Percentiles rank a stretch among this genome's conserved stretches.
phyloP scores from a whole-genome alignment of 2,113 vertebrate genomes.

The Microtus richardsoni region DNA sequence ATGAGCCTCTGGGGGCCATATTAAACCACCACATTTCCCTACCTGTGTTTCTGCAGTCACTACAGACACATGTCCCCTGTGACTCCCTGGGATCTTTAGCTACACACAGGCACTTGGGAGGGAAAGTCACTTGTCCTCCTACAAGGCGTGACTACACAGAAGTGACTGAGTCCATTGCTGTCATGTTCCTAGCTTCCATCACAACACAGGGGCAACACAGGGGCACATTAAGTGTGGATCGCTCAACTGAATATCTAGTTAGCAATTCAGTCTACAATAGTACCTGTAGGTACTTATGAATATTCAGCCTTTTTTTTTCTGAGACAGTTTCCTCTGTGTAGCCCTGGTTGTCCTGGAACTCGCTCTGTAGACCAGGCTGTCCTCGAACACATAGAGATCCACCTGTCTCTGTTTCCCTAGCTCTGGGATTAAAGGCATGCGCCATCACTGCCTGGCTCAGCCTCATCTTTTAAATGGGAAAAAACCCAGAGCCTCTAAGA shows the following conservation, averaged over 20 bases:
- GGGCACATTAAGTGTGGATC: neutral
- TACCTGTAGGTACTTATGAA: neutral
- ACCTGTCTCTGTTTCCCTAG: neutral
- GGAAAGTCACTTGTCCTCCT: neutral
- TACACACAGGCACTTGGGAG: neutral
- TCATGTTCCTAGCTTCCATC: too few species aligned
- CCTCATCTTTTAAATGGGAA: neutral
- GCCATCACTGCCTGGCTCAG: neutral
- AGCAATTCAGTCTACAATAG: too few species aligned
- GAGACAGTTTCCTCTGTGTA: neutral
- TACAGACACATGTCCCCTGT: neutral
- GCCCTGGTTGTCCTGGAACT: neutral
- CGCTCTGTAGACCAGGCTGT: neutral
- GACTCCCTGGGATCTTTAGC: neutral
- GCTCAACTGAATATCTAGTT: neutral
- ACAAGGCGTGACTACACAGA: too few species aligned
- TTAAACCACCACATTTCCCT: neutral
- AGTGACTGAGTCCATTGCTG: rapidly evolving
- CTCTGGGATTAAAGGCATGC: neutral
- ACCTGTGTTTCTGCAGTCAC: neutral
- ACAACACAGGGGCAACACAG: neutral
- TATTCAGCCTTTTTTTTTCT: neutral
- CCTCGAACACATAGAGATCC: neutral
- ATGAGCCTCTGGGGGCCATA: neutral
- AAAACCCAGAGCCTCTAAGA: neutral